Conservation (phyloP, 1,140 invertebrate genomes). For the Nasonia vitripennis region DNA sequence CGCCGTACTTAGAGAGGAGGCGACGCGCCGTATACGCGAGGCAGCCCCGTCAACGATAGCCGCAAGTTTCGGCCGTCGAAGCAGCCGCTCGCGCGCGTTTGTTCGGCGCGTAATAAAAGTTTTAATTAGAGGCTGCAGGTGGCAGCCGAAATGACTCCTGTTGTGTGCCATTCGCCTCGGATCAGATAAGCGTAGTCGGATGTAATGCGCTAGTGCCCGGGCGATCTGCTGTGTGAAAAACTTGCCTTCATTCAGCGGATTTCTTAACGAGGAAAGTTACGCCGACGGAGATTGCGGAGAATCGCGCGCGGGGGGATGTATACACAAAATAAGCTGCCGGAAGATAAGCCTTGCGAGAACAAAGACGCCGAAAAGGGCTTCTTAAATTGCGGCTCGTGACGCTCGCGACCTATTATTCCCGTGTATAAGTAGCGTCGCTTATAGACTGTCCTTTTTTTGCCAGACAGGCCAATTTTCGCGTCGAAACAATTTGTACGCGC, state of each 20-base stretch:
- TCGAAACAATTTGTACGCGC: background rate
- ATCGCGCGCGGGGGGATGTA: slow-evolving; percentile 45
- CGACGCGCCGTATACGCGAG: background rate
- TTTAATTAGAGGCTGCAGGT: slow-evolving; percentile 37
- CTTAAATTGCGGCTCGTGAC: slow-evolving; percentile 22
- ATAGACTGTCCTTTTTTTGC: background rate
- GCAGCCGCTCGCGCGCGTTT: background rate
- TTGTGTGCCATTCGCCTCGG: background rate
- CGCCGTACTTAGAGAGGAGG: background rate
- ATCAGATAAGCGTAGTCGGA: slow-evolving; percentile 12
- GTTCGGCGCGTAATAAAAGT: slow-evolving; percentile 32
- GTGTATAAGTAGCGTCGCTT: background rate
- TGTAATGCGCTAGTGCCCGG: slow-evolving; percentile 1
- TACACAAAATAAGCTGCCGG: slow-evolving; percentile 42
- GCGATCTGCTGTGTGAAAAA: slow-evolving; percentile 1
- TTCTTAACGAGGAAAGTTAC: slow-evolving; percentile 72
- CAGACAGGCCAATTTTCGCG: background rate
- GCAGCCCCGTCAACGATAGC: background rate
- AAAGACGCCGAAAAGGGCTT: background rate
- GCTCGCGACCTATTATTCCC: background rate
- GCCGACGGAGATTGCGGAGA: slow-evolving; percentile 44
- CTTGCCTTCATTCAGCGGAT: slow-evolving; percentile 67
- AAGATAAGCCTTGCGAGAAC: slow-evolving; percentile 21
- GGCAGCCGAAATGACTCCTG: background rate
- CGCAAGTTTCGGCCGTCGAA: background rate